phyloP scores from a whole-genome alignment of 92 coral and sea anemone species.

The Epizoanthus ramosus region DNA sequence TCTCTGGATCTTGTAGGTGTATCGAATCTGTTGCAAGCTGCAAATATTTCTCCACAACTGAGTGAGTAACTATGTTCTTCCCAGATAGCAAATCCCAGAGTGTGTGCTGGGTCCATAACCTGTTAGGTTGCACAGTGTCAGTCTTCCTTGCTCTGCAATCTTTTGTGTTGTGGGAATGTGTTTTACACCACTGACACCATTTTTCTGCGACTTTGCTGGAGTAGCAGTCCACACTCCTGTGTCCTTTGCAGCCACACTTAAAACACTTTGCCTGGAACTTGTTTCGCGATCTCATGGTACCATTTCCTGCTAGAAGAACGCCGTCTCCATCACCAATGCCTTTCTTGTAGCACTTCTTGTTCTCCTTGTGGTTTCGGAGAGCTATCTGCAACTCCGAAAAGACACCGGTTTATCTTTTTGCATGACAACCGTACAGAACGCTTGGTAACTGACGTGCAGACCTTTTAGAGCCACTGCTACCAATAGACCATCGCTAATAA shows the following conservation, averaged over 20 bases:
- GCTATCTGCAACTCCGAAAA: constrained; percentile 1
- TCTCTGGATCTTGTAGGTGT: too few relatives aligned
- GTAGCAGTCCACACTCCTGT: constrained; percentile 23
- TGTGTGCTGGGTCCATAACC: too few relatives aligned
- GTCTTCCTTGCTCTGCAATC: background rate
- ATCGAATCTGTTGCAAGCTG: too few relatives aligned
- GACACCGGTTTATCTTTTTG: background rate
- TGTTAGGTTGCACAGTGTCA: background rate
- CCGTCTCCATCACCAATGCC: background rate
- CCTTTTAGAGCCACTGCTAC: constrained; percentile 39
- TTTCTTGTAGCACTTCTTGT: constrained; percentile 3
- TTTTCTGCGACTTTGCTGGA: constrained; percentile 12
- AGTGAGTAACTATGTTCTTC: too few relatives aligned
- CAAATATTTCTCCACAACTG: too few relatives aligned
- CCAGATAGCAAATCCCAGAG: too few relatives aligned
- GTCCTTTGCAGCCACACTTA: constrained; percentile 1
- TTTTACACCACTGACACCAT: constrained; percentile 19
- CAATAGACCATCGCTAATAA: constrained; percentile 32
- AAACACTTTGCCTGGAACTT: constrained; percentile 37
- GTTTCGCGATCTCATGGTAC: background rate
- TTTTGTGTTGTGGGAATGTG: background rate
- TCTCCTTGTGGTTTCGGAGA: constrained; percentile 26
- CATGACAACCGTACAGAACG: background rate
- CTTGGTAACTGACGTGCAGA: background rate
- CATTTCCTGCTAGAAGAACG: background rate